These are phyloP conservation scores for Eclectus roratus DNA, from an alignment of 2,113 vertebrate genomes.

Conservation along the genomic window DNA sequence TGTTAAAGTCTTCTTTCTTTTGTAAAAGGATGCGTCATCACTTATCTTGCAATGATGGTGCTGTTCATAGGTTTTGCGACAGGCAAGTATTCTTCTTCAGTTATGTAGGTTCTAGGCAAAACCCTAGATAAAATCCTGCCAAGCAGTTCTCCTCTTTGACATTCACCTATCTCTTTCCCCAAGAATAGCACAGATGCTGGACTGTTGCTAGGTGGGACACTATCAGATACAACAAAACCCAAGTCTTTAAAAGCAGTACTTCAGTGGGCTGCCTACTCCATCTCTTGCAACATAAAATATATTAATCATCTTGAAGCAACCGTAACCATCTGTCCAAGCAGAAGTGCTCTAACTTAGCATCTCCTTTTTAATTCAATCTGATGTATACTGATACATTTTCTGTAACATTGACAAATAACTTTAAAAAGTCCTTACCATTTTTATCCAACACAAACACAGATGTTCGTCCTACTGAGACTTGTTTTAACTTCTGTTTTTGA, in stretches of 20 bases:
- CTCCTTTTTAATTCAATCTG: neutral
- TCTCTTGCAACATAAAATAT: neutral
- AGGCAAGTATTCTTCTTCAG: neutral
- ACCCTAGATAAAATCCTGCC: neutral
- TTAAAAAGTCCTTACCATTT: conserved; percentile 78
- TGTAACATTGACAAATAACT: neutral
- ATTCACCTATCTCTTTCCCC: neutral
- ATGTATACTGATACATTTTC: neutral
- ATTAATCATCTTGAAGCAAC: neutral
- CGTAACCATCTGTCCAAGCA: neutral
- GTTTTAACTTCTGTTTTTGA: conserved; percentile 88
- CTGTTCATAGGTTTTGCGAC: neutral
- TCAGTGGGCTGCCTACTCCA: neutral
- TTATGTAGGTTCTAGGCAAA: neutral
- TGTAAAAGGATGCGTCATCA: neutral
- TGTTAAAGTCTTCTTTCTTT: neutral
- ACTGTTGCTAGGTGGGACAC: neutral
- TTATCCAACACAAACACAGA: conserved; percentile 89
- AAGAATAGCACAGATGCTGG: neutral
- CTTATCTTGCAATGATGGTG: neutral
- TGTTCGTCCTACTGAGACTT: conserved; percentile 91
- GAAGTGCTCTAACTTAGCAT: neutral
- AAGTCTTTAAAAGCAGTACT: neutral
- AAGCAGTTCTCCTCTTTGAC: neutral
- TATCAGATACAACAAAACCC: accelerated